Base-by-base conservation (phyloP, 2,888 invertebrate species). In the Dromius quadrimaculatus region DNA sequence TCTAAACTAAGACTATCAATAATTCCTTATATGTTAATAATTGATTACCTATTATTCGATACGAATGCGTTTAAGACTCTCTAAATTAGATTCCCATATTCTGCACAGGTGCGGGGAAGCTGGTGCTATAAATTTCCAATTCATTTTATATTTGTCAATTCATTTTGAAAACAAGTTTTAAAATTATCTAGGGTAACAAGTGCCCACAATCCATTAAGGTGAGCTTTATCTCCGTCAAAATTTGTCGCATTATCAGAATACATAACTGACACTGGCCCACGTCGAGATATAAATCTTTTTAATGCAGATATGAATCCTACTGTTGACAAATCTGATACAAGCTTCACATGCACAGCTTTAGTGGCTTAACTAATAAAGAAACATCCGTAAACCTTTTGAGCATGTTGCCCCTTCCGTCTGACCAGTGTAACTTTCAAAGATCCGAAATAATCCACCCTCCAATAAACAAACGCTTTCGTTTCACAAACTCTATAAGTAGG, bases 231-330 rank as follows among this genome's bases (percentile, higher is more conserved):
- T 13, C 68, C 62, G 11, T 69, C 57, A 62, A 71, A 61, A 62
- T 62, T 62, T 1, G 68, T 59, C 8, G 66, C 71, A 1, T 36
- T 34, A 20, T 69, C 50, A n/a, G 64, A 70, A 47, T 62, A 45
- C 3, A 71, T 9, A 1, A 3, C 32, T 32, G 28, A 63, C 28
- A 3, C 4, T 9, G 41, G 62, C 32, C 71, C 71, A n/a, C 71
- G 32, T n/a, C 65, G 38, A 38, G 65, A 34, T 20, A 69, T 11
- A 62, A 71, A 70, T 45, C 69, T 15, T 45, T 71, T 71, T 45
- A 71, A 69, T 2, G 71, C 65, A 32, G 28, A 20, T 20, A 57
- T 9, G 69, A 71, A 71, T 61, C 28, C 17, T 2, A 47, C 28
- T 13, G 71, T 47, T 2, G 64, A 54, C 50, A 71, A 50, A 20